Evolutionary conservation across 2,113 vertebrate species (phyloP).

Genomic region (Aldabrachelys gigantea): DNA sequence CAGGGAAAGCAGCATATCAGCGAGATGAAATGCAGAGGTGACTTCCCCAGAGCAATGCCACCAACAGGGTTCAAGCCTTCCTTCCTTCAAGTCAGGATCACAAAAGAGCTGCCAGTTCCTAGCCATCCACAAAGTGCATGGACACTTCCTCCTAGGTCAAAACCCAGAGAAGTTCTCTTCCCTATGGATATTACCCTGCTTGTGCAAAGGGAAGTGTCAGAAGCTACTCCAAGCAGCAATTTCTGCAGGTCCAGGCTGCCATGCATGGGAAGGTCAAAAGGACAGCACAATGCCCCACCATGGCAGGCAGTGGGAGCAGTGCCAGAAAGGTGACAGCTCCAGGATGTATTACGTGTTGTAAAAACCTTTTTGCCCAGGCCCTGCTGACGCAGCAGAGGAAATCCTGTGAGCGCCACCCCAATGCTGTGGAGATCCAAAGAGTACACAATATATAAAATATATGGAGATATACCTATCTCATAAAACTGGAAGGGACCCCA

Average conservation of each 20-base stretch:
- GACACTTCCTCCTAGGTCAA: not conserved
- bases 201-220: fast-evolving
- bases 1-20: conserved; percentile 43
- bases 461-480: no score
- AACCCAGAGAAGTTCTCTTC: not conserved
- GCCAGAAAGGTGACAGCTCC: not conserved
- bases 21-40: conserved; percentile 22
- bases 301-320: not conserved
- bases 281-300: not conserved
- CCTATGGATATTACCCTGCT: not conserved
- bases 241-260: not conserved
- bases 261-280: fast-evolving
- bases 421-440: not conserved
- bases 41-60: conserved; percentile 12
- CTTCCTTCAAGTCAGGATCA: conserved; percentile 1
- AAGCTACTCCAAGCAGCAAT: not conserved
- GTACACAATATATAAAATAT: not conserved
- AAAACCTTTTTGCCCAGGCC: not conserved
- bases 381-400: not conserved
- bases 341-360: not conserved
- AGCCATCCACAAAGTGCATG: not conserved
- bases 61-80: not conserved
- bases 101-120: not conserved
- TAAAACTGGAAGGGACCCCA: no score
- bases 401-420: not conserved